Base-by-base conservation (phyloP, 2,797 vertebrate species). In the Heterohyrax brucei region DNA sequence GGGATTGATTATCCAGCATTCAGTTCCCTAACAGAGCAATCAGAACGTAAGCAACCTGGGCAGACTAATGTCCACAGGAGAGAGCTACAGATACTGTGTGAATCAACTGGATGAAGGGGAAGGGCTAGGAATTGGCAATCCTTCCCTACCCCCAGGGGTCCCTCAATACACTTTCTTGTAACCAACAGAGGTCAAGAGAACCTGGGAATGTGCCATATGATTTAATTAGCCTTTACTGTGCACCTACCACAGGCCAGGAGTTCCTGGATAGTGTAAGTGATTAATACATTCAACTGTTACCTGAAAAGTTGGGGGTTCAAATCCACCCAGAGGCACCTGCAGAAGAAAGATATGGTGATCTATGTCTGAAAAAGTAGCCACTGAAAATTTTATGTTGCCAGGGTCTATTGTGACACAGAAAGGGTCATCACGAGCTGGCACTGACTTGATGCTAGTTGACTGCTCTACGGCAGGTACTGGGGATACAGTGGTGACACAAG, bases 41-140 rank as follows among this genome's bases (percentile, higher is more conserved):
- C n/a, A 0, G 84, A n/a, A 77, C 2, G 0, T 1, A 0, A 83
- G 59, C 0, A 5, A 0, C 72, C 89, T 30, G 56, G 3, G 79
- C 78, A 24, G 70, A 7, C 0, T 87, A 39, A 53, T 6, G 89
- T n/a, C 87, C 0, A 22, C 2, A 0, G 46, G 76, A 94, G 96
- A 97, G 89, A 84, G 95, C 94, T 80, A 75, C 0, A 33, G 89
- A 78, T 0, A 92, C 92, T 95, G 95, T 95, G 91, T 96, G 68
- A 92, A 89, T 4, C 19, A 0, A 78, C 81, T 70, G 0, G 75
- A 91, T 85, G 62, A 0, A 0, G 0, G 0, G 39, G 12, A 56
- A 94, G 80, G 59, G 61, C 92, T 72, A 30, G 19, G 33, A 79
- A 48, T 0, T 30, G 4, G 44, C 0, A 3, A 91, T 0, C 8